These are phyloP conservation scores for Helobdella robusta DNA, from an alignment of 2,888 invertebrate species.

Conservation along the genomic window DNA sequence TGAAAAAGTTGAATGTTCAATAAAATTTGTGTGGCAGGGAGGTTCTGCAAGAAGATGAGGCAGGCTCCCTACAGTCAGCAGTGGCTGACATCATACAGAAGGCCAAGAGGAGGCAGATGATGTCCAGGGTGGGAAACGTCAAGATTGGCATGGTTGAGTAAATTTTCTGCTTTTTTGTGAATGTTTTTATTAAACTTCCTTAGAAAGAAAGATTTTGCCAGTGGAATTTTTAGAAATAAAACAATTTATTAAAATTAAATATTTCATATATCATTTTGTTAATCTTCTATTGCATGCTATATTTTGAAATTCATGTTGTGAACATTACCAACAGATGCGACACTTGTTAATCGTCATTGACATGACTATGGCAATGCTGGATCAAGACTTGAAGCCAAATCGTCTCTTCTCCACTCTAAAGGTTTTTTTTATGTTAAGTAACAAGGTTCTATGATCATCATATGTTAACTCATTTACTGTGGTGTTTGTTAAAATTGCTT, in stretches of 20 bases:
- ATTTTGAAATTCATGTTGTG: no score
- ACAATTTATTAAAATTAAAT: no score
- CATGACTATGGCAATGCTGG: constrained; percentile 84
- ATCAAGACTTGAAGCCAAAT: constrained; percentile 88
- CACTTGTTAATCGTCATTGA: constrained; percentile 84
- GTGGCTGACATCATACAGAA: constrained; percentile 84
- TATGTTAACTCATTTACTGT: no score
- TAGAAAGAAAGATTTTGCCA: no score
- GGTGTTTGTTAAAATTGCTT: no score
- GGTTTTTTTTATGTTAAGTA: no score
- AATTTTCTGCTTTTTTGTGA: no score
- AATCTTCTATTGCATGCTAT: no score
- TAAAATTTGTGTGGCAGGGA: constrained; percentile 54
- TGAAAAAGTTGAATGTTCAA: background rate
- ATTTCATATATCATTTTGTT: no score
- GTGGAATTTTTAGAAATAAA: no score
- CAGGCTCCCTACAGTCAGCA: constrained; percentile 78
- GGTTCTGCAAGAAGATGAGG: constrained; percentile 88
- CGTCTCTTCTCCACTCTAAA: constrained; percentile 75
- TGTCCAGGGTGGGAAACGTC: constrained; percentile 57
- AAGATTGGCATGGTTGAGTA: constrained; percentile 74
- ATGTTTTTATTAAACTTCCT: no score
- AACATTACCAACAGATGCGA: constrained; percentile 66
- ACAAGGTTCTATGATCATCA: no score
- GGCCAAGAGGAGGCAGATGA: constrained; percentile 60